Evolutionary conservation across 30 jellyfish, hydroid and myxozoan genomes (phyloP).

Genomic region (Euphysa ruthae): DNA sequence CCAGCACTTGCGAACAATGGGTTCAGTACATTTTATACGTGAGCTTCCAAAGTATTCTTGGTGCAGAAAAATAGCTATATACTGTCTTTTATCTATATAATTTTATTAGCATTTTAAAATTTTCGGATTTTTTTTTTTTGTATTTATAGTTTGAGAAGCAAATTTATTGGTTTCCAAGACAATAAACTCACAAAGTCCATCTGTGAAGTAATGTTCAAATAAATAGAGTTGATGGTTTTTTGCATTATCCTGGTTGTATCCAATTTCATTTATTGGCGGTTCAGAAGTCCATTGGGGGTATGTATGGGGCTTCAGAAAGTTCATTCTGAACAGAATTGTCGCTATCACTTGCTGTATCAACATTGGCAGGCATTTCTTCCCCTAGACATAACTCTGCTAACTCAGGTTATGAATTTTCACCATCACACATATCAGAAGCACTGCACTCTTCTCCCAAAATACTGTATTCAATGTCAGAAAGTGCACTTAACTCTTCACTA

Average conservation of each 20-base stretch:
- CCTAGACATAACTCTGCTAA: not conserved
- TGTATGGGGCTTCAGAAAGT: not conserved
- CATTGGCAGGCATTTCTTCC: not conserved
- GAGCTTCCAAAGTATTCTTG: no score
- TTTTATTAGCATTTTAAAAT: not conserved
- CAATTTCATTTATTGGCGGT: not conserved
- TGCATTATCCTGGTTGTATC: not conserved
- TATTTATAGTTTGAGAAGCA: not conserved
- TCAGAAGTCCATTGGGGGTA: not conserved
- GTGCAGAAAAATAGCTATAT: not conserved
- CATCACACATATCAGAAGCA: no score
- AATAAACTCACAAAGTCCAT: slow-evolving; percentile 6
- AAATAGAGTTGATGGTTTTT: not conserved
- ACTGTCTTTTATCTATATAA: not conserved
- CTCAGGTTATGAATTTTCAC: no score
- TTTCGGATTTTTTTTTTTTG: not conserved
- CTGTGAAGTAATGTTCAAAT: slow-evolving; percentile 7
- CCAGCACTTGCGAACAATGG: not conserved
- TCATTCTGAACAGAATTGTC: not conserved
- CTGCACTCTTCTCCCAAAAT: no score
- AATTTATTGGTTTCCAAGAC: slow-evolving; percentile 2
- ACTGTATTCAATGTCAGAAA: no score
- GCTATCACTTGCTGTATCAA: not conserved
- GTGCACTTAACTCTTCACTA: not conserved
- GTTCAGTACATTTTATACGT: no score